phyloP scores from a whole-genome alignment of 2,888 invertebrate genomes.

The Scaeva pyrastri region DNA sequence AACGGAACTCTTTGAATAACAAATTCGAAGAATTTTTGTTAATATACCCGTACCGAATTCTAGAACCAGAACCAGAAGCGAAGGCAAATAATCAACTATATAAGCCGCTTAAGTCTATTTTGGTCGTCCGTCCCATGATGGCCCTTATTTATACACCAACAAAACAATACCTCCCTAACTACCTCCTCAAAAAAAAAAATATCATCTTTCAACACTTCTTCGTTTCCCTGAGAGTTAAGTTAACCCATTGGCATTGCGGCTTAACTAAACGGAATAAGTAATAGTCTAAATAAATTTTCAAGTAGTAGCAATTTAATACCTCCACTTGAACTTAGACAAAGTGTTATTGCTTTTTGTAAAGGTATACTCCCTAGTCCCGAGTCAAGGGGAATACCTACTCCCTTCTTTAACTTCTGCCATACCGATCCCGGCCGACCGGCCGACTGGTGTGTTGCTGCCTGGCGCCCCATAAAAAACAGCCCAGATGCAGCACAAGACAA shows the following conservation, averaged over 20 bases:
- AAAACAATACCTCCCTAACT: background rate
- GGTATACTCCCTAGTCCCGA: conserved; percentile 24
- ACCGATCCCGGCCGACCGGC: no score
- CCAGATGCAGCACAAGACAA: background rate
- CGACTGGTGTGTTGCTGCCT: no score
- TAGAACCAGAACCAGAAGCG: no score
- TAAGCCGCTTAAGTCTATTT: no score
- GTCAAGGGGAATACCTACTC: conserved; percentile 1
- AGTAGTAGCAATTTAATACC: conserved; percentile 73
- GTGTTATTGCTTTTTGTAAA: conserved; percentile 64
- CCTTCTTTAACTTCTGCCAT: background rate
- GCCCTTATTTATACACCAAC: no score
- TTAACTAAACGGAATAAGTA: conserved; percentile 57
- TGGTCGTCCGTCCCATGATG: no score
- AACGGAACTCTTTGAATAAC: no score
- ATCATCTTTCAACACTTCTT: conserved; percentile 69
- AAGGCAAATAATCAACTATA: no score
- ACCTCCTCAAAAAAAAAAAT: conserved; percentile 39
- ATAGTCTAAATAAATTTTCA: conserved; percentile 71
- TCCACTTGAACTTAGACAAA: conserved; percentile 68
- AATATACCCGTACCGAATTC: no score
- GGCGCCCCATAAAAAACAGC: background rate
- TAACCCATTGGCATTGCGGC: conserved; percentile 42
- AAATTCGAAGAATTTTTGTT: no score
- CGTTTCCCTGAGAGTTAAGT: background rate